Conservation (phyloP, 92 coral and sea anemone genomes). For the Phenganax marumi region DNA sequence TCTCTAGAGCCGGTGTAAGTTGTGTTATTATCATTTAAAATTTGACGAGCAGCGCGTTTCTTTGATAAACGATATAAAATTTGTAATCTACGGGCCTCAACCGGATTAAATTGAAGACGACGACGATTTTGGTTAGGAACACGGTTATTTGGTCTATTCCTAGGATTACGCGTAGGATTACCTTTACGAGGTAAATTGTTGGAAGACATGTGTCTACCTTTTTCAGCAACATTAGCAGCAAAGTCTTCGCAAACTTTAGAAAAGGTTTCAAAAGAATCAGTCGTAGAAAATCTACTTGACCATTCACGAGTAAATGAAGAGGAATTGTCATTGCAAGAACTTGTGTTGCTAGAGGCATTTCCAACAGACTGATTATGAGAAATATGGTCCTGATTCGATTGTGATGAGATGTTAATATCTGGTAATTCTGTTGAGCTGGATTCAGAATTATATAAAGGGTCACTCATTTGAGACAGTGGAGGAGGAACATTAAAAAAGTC, state of each 20-base stretch:
- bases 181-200: background rate
- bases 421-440: background rate
- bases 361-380: background rate
- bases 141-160: background rate
- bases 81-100: background rate
- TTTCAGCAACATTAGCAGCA: background rate
- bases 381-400: too few relatives aligned
- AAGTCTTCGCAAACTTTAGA: background rate
- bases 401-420: too few relatives aligned
- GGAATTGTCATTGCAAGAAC: background rate
- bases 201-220: background rate
- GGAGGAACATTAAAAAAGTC: background rate
- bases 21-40: background rate
- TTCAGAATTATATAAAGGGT: background rate
- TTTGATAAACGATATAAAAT: background rate
- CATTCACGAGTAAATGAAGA: background rate
- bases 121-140: background rate
- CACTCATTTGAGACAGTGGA: background rate
- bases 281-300: background rate
- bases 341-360: too few relatives aligned
- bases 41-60: conserved; percentile 14
- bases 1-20: background rate
- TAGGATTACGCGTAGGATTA: background rate
- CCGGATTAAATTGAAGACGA: background rate
- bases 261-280: background rate